Evolutionary conservation across 2,797 vertebrate genomes (phyloP), one percentile per base, ranked within the genome.

Genomic region (Tiaroga cobitis): DNA sequence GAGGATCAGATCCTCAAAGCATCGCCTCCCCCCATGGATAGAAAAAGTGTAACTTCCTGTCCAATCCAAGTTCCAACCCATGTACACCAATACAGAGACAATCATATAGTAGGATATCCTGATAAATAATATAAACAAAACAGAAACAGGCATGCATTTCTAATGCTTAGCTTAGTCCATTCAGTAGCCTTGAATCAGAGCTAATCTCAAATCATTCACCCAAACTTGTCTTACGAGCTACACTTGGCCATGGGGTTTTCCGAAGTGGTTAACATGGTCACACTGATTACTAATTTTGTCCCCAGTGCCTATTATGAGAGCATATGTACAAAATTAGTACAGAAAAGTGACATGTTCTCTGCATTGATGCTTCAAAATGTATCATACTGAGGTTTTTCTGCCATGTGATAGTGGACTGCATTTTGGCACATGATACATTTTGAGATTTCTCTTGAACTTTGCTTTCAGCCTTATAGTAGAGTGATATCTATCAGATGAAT

Each of bases 301-400:
- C 89, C 88, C 87, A 87, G 88, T 88, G 84, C 87, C 46, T 76
- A 77, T 80, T 72, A 92, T 54, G 43, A 87, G 74, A 61, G 63
- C 75, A 91, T 89, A 91, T 79, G 89, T 90, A 91, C 95, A 95
- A 96, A 97, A 96, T 96, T 94, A 96, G 96, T 96, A 94, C 92
- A 89, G 92, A 92, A 95, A 96, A 90, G 94, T 95, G 92, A 95
- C 96, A 95, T 97, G 97, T 96, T 95, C 93, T 93, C 95, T 91
- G 94, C 95, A 95, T 90, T 92, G 96, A 98, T 98, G 97, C 97
- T 97, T 95, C 95, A 96, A 95, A 96, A 96, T 96, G 95, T 97
- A 94, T 95, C 94, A 86, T 91, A 88, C 85, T 65, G 88, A 87
- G 92, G 81, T 85, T 90, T 90, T 89, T 92, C 86, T 90, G 90